These are phyloP conservation scores for Penaeus chinensis DNA, from an alignment of 1,140 invertebrate genomes.

Conservation along the genomic window DNA sequence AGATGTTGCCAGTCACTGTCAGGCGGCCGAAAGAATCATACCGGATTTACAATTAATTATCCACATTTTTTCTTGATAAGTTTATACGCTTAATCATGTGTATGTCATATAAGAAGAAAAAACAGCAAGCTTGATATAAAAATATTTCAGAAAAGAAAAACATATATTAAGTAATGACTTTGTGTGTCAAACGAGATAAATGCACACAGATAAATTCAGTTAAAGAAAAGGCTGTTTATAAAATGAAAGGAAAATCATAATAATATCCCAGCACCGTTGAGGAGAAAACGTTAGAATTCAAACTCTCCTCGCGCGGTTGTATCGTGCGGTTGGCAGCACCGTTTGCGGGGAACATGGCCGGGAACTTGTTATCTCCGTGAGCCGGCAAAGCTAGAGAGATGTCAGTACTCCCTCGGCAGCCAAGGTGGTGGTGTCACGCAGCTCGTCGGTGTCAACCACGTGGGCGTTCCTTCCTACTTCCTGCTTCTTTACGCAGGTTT, in stretches of 20 bases:
- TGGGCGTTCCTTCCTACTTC: slow-evolving; percentile 11
- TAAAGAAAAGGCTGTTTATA: no score
- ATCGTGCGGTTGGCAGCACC: slow-evolving; percentile 39
- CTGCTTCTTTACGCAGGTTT: background rate
- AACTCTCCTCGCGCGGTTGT: background rate
- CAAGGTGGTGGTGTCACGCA: slow-evolving; percentile 21
- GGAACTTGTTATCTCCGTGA: slow-evolving; percentile 44
- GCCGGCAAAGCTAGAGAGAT: slow-evolving; percentile 34
- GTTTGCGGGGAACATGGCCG: slow-evolving; percentile 37
- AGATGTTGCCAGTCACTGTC: slow-evolving; percentile 9
- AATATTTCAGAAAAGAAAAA: no score
- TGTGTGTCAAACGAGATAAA: no score
- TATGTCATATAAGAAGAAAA: background rate
- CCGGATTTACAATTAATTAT: background rate
- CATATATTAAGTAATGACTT: no score
- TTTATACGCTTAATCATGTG: no score
- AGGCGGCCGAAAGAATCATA: background rate
- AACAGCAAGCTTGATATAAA: no score
- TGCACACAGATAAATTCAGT: no score
- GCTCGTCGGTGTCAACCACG: slow-evolving; percentile 26
- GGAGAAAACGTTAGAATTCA: background rate
- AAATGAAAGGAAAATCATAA: no score
- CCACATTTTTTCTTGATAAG: no score
- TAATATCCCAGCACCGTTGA: no score
- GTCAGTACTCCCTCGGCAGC: slow-evolving; percentile 31